Evolutionary conservation across 1,140 invertebrate genomes (phyloP), one percentile per base, ranked within the genome.

Genomic region (Microplitis mediator): DNA sequence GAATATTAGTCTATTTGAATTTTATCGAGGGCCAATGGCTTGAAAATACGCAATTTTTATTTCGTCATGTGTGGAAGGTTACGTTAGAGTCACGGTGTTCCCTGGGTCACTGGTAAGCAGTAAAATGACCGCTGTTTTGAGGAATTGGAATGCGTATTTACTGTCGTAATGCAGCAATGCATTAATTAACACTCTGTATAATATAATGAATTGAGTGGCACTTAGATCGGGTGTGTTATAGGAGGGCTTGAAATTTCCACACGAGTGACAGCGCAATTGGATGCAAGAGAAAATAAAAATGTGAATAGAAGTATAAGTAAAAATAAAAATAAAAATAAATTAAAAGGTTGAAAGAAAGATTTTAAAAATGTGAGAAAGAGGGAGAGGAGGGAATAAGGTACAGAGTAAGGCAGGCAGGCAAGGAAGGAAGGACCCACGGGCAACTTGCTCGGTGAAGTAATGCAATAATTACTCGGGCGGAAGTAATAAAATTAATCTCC

Each of bases 401-500:
- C 51, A 34, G n/a, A 16, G 32, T 5, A 75, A 23, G 23, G 71
- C 68, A 74, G 74, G 66, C 14, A 72, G 61, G 16, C 16, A 69
- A 62, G 51, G 39, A 72, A 51, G 66, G 58, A 45, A 51, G 64
- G 50, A 52, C 39, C 54, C 70, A 69, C 71, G 50, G 63, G 76
- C 74, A 79, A 78, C 76, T 80, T 79, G 77, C 73, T 77, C 75
- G 77, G 36, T 75, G 72, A 80, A 81, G 79, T 83, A 83, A 83
- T 77, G 78, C 80, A 82, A 85, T 83, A 83, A 84, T 85, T 83
- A 84, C 80, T 79, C 74, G 72, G 73, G 79, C 80, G 83, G 83
- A 84, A 84, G 82, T 85, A 85, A 85, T 85, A 82, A 83, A 85
- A 85, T 83, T 83, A 85, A 85, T 85, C 79, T 84, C 77, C 61